phyloP scores from a whole-genome alignment of 2,888 invertebrate genomes.

The Lepidocyrtinus sp. region DNA sequence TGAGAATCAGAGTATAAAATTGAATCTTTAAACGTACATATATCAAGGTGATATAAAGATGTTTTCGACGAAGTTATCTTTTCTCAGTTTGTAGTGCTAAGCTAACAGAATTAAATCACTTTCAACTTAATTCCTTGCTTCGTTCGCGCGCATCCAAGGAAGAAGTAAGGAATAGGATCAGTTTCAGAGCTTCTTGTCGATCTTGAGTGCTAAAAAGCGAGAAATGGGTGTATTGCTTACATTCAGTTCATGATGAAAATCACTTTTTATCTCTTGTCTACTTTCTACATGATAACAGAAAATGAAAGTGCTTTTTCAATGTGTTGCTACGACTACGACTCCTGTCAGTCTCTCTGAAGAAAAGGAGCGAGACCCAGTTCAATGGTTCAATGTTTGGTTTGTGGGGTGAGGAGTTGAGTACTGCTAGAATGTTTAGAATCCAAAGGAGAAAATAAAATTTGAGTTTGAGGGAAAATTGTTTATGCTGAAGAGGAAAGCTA shows the following conservation, averaged over 20 bases:
- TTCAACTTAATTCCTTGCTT: slow-evolving; percentile 12
- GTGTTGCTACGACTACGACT: too few species aligned
- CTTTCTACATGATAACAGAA: slow-evolving; percentile 1
- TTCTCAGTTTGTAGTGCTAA: slow-evolving; percentile 26
- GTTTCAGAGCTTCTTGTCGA: background rate
- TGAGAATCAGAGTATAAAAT: too few species aligned
- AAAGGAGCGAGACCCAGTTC: background rate
- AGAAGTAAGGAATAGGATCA: background rate
- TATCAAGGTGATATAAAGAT: too few species aligned
- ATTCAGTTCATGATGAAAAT: slow-evolving; percentile 9
- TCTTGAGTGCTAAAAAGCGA: background rate
- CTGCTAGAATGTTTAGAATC: background rate
- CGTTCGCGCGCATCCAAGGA: background rate
- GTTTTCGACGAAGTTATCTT: too few species aligned
- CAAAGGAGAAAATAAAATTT: background rate
- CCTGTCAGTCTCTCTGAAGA: too few species aligned
- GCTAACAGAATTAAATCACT: slow-evolving; percentile 24
- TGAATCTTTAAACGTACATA: too few species aligned
- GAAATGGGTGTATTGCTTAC: background rate
- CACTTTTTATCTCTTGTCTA: background rate
- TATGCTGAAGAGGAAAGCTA: slow-evolving; percentile 4
- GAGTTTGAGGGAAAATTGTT: background rate
- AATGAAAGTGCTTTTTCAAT: background rate
- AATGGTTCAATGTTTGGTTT: background rate
- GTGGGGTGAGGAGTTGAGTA: background rate